Evolutionary conservation across 1,140 invertebrate species (phyloP), one percentile per base, ranked within the genome.

Genomic region (Cardiocondyla obscurior): DNA sequence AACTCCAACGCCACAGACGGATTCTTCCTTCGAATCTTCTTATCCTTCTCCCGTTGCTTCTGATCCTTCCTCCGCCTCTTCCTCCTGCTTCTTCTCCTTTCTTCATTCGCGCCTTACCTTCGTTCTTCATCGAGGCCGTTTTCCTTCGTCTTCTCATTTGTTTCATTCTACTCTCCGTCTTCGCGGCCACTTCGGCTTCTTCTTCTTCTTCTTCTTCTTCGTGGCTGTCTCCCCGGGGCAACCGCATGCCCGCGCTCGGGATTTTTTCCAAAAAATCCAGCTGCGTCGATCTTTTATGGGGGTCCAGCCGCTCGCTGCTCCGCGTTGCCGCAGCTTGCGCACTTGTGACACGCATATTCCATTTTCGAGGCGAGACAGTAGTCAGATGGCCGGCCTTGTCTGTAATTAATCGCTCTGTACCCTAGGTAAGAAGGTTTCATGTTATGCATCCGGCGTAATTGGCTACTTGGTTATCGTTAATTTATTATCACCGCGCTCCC

Each of bases 201-300:
- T 55, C 57, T 70, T 12, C 46, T 70, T 46, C 36, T 44, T 64
- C 58, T 64, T 64, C 62, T 28, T 22, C 65, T 70, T 72, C 73
- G 57, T 53, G 28, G 69, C 57, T 46, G 81, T 86, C 82, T 84
- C 39, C 22, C 22, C 84, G 69, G 58, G 49, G 22, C 65, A 69
- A 87, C 69, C 85, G 76, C 69, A 77, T 85, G 85, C 65, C 42
- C 77, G 72, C 30, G 36, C 67, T 33, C 19, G 30, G 73, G 83
- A 88, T 88, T 88, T 88, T 88, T 88, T 82, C 83, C 51, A 77
- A 85, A 88, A 88, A 83, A 88, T 77, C 81, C 83, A 88, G 87
- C 87, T 88, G 86, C 86, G 46, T 65, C 69, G 58, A 65, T 88
- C 83, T 83, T 88, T 88, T 88, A 88, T 88, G 87, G 87, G 87